Evolutionary conservation across 2,113 vertebrate species (phyloP), one percentile per base, ranked within the genome.

Genomic region (Brachyhypopomus gauderio): DNA sequence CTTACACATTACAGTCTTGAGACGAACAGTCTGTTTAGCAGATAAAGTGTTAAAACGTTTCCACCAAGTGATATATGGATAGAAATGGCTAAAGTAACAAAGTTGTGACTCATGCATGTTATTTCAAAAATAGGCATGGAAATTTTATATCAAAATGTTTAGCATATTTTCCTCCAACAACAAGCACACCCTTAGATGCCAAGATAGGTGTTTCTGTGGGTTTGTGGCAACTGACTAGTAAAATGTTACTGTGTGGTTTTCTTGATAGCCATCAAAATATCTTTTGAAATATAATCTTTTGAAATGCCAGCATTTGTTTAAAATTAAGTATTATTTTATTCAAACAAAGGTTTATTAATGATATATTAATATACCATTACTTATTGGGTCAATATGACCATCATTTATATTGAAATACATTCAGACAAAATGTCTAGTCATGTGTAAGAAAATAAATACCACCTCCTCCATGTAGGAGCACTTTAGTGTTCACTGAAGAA

Each of bases 401-500:
- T 36, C 19, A 56, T 64, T 59, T 41, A 8, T 16, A 38, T 59
- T 27, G 23, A 41, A 74, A 62, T 69, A 63, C 17, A 67, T 25
- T 52, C 0, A n/a, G 41, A 72, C 19, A 45, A 62, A 25, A 25
- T 27, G 11, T 14, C 62, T 27, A 66, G 72, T 0, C 16, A 17
- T 27, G 41, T 17, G 3, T n/a, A 74, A 67, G 48, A 4, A 76
- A 82, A 82, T 86, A 86, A 82, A 84, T 86, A 84, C 60, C 38
- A 78, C 7, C 30, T 23, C 64, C 52, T 78, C 38, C 76, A 64
- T 71, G 52, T 45, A 75, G 59, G 59, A 86, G 70, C 41, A 69
- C 58, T 38, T 74, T 86, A 86, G 85, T 86, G 85, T 86, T 86
- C 22, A 16, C 34, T 67, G 55, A 74, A 73, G 30, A 30, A 30